Evolutionary conservation across 1,140 invertebrate genomes (phyloP).

Genomic region (Listronotus oregonensis): DNA sequence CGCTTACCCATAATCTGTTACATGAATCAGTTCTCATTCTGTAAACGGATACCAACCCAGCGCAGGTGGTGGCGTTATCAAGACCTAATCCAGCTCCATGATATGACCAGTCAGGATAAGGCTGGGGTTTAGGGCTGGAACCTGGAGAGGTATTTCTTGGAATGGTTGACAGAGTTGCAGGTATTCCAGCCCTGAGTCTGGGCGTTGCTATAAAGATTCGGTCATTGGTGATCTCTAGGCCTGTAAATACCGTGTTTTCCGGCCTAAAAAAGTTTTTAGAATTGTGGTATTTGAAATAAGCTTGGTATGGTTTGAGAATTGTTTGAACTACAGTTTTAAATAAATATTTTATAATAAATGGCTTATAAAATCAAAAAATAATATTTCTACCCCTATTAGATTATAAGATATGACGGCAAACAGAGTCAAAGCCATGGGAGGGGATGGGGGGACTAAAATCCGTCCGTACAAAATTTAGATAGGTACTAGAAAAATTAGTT

Average conservation of each 20-base stretch:
- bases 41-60: constrained; percentile 77
- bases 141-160: constrained; percentile 65
- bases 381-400: no score
- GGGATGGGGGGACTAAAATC: no score
- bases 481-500: no score
- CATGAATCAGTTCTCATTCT: constrained; percentile 73
- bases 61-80: constrained; percentile 64
- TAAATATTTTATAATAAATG: background rate
- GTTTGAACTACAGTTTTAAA: background rate
- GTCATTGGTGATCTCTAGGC: constrained; percentile 71
- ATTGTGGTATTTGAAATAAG: background rate
- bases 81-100: constrained; percentile 72
- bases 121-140: constrained; percentile 70
- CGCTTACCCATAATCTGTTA: constrained; percentile 73
- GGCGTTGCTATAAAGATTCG: constrained; percentile 75
- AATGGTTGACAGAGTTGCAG: constrained; percentile 72
- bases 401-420: no score
- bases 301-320: background rate
- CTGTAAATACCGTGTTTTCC: constrained; percentile 74
- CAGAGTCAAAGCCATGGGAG: no score
- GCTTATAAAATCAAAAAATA: no score
- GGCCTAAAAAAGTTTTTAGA: constrained; percentile 68
- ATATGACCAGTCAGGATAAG: constrained; percentile 82
- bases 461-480: no score
- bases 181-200: constrained; percentile 70